Evolutionary conservation across 2,797 vertebrate genomes (phyloP), one percentile per base, ranked within the genome.

Genomic region (Iguana delicatissima): DNA sequence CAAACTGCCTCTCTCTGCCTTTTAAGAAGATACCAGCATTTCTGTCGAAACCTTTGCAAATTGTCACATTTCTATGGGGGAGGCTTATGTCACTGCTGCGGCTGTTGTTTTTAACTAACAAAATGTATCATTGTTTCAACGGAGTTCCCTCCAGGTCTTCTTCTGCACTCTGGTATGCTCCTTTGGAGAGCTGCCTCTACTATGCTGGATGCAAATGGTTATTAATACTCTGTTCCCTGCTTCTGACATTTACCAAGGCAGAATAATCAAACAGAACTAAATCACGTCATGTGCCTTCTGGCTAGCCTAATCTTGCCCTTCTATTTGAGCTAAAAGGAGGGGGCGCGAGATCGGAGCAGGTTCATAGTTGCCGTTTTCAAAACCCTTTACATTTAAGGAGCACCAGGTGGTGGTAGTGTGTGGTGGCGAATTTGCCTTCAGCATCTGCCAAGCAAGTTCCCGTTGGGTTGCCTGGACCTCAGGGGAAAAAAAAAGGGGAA

Each of bases 221-320:
- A 95, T 95, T 96, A 96, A 95, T 95, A 95, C 89, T 95, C 90
- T 92, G 84, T 92, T 95, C 90, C 91, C 73, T 86, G 84, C 92
- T 95, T 94, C 93, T 97, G 97, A 96, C 96, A 96, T 96, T 97
- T 96, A 89, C 90, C 90, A 93, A 95, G 88, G 95, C 91, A 95
- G 91, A 95, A 85, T 91, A 91, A 94, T 95, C 96, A 95, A 93
- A 96, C 35, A 96, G 91, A 95, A 91, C 93, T 92, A 94, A 93
- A 94, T 91, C 92, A 93, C 10, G 3, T 92, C 89, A 57, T 88
- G 87, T 88, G 92, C 90, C 88, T 95, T 92, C 87, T 69, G 95
- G 91, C 32, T 91, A 93, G 80, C 46, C 94, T 93, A 90, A 93
- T 92, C 87, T 89, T 93, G 46, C 89, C 35, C 4, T 91, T 38